Base-by-base conservation (phyloP, 2,797 vertebrate species). In the Arctocebus calabarensis region DNA sequence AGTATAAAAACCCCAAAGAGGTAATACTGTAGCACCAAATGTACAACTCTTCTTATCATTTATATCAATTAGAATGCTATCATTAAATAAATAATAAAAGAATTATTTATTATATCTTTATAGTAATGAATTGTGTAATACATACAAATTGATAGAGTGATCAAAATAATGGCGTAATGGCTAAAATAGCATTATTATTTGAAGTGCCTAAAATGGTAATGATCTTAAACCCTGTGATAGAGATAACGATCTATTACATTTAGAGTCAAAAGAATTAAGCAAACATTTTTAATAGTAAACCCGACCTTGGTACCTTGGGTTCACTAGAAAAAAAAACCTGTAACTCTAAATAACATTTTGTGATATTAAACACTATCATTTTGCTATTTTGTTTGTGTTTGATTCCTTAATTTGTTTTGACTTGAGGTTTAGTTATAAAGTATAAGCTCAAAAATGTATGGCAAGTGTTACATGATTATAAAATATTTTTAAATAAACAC, bases 341-440 rank as follows among this genome's bases (percentile, higher is more conserved):
- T 61, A 37, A 52, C 17, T 84, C 23, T 66, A 73, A 94, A 95
- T 79, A 91, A 79, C 74, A 32, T 82, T 77, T 66, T 66, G 64
- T 66, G 32, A 70, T 27, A 8, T 81, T 13, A 2, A 82, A 62
- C 57, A 10, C 19, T 94, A 64, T 3, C n/a, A 37, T 92, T 95
- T 88, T 79, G 7, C 37, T 81, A 7, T 66, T 94, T 40, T 75
- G 9, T 62, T 94, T 96, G 14, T 91, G 70, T 62, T 95, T 88
- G 70, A 71, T 93, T 77, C 73, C 8, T 68, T 84, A 92, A 43
- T 86, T 92, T 90, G 32, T 86, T 95, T 94, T 92, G 2, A 88
- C 59, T 88, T 81, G 34, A 90, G 12, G 9, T 82, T 91, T 84
- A 87, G 94, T 84, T 85, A 82, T 25, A 79, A 95, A 93, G 61